phyloP scores from a whole-genome alignment of 2,113 vertebrate genomes.

The Chaetodon auriga region DNA sequence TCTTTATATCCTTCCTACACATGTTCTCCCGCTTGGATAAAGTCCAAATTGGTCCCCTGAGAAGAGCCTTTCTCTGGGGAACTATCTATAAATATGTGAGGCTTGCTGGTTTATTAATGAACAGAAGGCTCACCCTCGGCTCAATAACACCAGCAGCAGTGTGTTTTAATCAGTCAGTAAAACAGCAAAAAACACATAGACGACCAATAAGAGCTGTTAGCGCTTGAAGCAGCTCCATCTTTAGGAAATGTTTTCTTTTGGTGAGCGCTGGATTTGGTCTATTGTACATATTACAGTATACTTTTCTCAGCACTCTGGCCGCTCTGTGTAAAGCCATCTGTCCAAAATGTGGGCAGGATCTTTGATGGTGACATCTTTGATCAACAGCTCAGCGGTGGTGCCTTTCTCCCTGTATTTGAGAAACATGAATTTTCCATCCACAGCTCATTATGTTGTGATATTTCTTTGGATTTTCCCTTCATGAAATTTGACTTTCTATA shows the following conservation, averaged over 20 bases:
- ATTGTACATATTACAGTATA: not conserved
- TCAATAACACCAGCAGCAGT: not conserved
- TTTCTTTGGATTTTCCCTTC: not conserved
- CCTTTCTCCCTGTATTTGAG: not conserved
- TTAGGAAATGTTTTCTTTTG: not conserved
- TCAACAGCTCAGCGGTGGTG: not conserved
- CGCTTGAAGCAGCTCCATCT: not conserved
- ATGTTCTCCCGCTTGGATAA: slow-evolving; percentile 3
- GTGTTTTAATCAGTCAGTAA: not conserved
- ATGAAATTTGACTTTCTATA: not conserved
- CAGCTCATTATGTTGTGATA: not conserved
- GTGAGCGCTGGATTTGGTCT: not conserved
- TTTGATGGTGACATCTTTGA: slow-evolving; percentile 9
- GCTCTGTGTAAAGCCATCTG: not conserved
- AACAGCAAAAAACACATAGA: not conserved
- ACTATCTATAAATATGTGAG: not conserved
- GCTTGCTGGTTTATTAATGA: not conserved
- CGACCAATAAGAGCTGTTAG: not conserved
- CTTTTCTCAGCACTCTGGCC: not conserved
- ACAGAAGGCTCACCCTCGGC: not conserved
- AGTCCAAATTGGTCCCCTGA: not conserved
- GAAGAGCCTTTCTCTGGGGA: not conserved
- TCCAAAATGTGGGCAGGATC: not conserved
- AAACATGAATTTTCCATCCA: not conserved
- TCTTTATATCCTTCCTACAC: not conserved